Evolutionary conservation across 2,113 vertebrate genomes (phyloP), one percentile per base, ranked within the genome.

Genomic region (Apteryx owenii): DNA sequence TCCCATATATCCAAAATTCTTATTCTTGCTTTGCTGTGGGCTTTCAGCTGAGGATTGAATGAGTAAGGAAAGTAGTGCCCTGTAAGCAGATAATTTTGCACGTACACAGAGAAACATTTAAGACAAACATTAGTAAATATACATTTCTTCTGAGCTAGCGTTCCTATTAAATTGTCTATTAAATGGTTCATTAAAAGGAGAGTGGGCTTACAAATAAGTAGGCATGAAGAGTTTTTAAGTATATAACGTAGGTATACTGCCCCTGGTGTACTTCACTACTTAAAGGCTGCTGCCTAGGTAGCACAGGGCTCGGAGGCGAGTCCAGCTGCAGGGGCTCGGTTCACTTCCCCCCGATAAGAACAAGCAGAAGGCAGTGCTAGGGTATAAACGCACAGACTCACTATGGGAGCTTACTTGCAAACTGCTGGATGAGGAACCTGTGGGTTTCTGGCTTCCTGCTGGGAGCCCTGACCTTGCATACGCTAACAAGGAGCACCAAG

Each of bases 311-410:
- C 66, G 50, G 48, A 58, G 28, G n/a, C 1, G 1, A 71, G 10
- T 26, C 21, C 78, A 54, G 33, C 33, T 64, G 56, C 50, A 81
- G 79, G 31, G 50, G 21, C 50, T 91, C 65, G 51, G 23, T 66
- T 78, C n/a, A 10, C 10, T 65, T 18, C 33, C 51, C 14, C 75
- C 22, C 73, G 51, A 8, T 17, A 26, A 0, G 10, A 70, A 28
- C 31, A 48, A 72, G n/a, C 33, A 81, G n/a, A 8, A 89, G 22
- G 25, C 31, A 18, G 17, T 4, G 19, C 38, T 31, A 82, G 38
- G 20, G 38, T 58, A 84, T 56, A 61, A 56, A 89, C 29, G 62
- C 6, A 23, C 0, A 0, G 7, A 25, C 25, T 4, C 65, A 25
- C 42, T 56, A 23, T 53, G 81, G 70, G 7, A 56, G n/a, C 18